phyloP scores from a whole-genome alignment of 2,888 invertebrate genomes.

The Adelphocoris suturalis region DNA sequence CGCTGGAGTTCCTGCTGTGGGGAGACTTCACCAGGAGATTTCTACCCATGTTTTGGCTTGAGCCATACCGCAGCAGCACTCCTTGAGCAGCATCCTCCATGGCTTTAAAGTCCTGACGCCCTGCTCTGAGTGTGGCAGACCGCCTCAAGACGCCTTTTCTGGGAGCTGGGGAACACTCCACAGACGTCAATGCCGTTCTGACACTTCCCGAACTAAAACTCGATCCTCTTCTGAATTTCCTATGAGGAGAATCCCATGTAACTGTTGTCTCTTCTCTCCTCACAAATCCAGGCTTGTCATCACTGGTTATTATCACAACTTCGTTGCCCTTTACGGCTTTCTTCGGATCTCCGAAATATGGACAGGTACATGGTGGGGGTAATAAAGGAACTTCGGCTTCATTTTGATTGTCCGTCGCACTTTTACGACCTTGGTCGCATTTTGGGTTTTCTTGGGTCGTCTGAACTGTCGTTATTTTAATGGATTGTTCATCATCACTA shows the following conservation, averaged over 20 bases:
- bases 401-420: constrained; percentile 52
- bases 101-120: constrained; percentile 73
- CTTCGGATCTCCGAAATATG: constrained; percentile 84
- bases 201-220: constrained; percentile 80
- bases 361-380: constrained; percentile 89
- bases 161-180: constrained; percentile 77
- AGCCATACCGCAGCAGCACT: constrained; percentile 74
- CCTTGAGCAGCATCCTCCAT: constrained; percentile 75
- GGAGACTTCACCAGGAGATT: constrained; percentile 73
- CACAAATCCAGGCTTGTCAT: constrained; percentile 75
- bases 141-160: constrained; percentile 81
- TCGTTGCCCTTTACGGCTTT: constrained; percentile 77
- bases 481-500: constrained; percentile 74
- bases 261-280: constrained; percentile 75
- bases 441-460: constrained; percentile 69
- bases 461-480: constrained; percentile 73
- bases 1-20: constrained; percentile 87
- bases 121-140: constrained; percentile 82
- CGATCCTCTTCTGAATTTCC: constrained; percentile 73
- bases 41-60: constrained; percentile 73
- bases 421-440: background rate
- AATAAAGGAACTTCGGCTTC: constrained; percentile 77
- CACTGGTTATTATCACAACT: constrained; percentile 76
- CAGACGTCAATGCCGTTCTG: constrained; percentile 82
- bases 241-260: constrained; percentile 74